Evolutionary conservation across 2,113 vertebrate species (phyloP).

Genomic region (Ceratotherium simum): DNA sequence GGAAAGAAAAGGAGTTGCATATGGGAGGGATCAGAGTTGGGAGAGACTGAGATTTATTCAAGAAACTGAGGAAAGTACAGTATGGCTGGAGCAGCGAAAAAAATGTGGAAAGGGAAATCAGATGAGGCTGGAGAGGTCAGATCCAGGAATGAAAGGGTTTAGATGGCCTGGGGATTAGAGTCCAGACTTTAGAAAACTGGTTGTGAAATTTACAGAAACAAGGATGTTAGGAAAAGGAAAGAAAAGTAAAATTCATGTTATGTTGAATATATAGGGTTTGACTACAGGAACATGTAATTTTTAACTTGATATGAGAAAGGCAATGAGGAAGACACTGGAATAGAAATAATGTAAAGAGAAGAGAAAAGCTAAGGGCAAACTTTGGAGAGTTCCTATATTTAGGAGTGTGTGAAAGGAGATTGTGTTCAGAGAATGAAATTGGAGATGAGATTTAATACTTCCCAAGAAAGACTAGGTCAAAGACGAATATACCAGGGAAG

Average conservation of each 20-base stretch:
- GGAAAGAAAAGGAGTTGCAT: not conserved
- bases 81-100: not conserved
- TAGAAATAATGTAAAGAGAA: conserved; percentile 19
- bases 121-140: not conserved
- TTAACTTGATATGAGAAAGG: not conserved
- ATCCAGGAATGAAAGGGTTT: not conserved
- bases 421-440: not conserved
- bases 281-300: not conserved
- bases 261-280: not conserved
- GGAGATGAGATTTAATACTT: not conserved
- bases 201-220: not conserved
- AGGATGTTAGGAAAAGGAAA: not conserved
- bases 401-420: not conserved
- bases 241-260: not conserved
- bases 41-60: not conserved
- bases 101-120: not conserved
- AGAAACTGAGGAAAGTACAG: not conserved
- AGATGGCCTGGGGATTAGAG: not conserved
- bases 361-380: not conserved
- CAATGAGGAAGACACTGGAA: not conserved
- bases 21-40: not conserved
- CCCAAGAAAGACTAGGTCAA: not conserved
- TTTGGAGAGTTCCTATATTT: not conserved
- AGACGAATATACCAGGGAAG: not conserved
- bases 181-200: not conserved